Evolutionary conservation across 2,113 vertebrate species (phyloP).

Genomic region (Notarius quadriscutis): DNA sequence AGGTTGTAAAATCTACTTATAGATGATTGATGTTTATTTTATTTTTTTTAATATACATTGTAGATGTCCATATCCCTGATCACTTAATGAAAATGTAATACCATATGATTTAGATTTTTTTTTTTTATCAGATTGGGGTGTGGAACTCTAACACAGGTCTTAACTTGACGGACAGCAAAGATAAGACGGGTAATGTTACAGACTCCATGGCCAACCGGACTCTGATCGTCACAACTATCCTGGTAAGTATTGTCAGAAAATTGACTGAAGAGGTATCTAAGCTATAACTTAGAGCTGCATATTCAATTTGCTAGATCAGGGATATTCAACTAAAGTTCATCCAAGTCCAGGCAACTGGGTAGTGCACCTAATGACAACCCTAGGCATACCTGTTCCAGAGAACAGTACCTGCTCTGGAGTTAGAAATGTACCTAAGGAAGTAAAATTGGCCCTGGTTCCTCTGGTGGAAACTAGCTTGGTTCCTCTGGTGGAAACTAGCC

Average conservation of each 20-base stretch:
- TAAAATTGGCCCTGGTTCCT: background rate
- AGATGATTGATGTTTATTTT: background rate
- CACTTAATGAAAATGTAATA: background rate
- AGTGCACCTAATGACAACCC: background rate
- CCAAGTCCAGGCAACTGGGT: too few species aligned
- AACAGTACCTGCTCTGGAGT: background rate
- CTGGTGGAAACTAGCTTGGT: too few species aligned
- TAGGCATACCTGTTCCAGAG: background rate
- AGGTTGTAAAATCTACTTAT: background rate
- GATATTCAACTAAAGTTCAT: background rate
- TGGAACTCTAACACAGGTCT: slow-evolving; percentile 97
- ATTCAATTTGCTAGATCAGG: background rate
- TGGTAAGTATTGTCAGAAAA: slow-evolving; percentile 74
- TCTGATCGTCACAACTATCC: slow-evolving; percentile 93
- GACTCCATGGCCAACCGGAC: slow-evolving; percentile 93
- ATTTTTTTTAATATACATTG: background rate
- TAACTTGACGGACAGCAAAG: slow-evolving; percentile 90
- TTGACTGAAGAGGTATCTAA: background rate
- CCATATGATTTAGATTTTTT: background rate
- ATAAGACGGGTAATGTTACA: slow-evolving; percentile 83
- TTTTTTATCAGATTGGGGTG: slow-evolving; percentile 82
- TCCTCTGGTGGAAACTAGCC: background rate
- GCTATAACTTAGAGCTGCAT: background rate
- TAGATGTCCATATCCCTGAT: background rate
- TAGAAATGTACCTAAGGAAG: background rate